Evolutionary conservation across 1,140 invertebrate species (phyloP).

Genomic region (Platorchestia sp.): DNA sequence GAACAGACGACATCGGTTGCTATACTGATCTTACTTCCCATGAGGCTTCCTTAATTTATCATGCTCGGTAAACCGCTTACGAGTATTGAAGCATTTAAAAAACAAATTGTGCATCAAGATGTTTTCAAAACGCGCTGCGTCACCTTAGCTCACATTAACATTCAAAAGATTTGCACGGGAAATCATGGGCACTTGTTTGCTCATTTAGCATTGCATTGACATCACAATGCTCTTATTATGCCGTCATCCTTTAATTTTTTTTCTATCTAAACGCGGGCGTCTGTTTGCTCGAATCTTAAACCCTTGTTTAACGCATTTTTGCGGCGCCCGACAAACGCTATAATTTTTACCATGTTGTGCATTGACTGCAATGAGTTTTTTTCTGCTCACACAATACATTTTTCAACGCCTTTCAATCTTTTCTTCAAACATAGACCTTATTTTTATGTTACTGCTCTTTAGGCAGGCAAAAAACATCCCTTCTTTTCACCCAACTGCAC

Average conservation of each 20-base stretch:
- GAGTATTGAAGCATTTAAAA: background rate
- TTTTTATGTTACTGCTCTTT: background rate
- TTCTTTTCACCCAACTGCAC: conserved; percentile 22
- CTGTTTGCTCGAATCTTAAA: conserved; percentile 18
- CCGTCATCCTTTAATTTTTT: background rate
- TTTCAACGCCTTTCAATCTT: background rate
- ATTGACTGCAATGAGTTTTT: conserved; percentile 11
- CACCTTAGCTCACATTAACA: background rate
- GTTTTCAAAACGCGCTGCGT: background rate
- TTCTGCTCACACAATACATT: background rate
- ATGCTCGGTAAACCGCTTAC: background rate
- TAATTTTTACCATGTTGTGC: background rate
- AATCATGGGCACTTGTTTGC: conserved; percentile 34
- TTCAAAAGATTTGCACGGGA: background rate
- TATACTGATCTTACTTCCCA: background rate
- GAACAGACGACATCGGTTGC: background rate
- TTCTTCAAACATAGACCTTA: background rate
- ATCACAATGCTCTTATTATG: background rate
- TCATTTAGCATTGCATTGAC: background rate
- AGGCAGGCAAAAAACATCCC: background rate
- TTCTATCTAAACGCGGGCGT: background rate
- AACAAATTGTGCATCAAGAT: background rate
- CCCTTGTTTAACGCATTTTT: conserved; percentile 11
- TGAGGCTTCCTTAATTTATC: too few species aligned
- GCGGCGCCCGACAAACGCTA: background rate